A percentile compares a stretch with the other conserved stretches of the same genome.
Evolutionary conservation across 2,888 invertebrate genomes (phyloP).

Genomic region (Epirrhoe tristata): DNA sequence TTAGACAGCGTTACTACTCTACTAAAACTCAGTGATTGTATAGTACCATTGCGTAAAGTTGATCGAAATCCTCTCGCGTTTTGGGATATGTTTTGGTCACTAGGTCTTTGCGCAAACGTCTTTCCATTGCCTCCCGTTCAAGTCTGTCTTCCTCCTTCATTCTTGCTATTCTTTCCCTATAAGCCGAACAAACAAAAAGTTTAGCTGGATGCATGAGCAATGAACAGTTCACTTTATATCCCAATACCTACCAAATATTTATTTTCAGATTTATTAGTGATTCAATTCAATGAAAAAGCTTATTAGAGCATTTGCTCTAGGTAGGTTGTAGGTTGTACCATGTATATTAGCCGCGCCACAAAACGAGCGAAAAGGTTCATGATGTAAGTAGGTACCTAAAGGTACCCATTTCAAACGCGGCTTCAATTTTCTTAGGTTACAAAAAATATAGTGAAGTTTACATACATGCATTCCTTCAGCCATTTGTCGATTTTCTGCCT

Average conservation of each 20-base stretch:
- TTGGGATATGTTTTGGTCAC: conserved; percentile 89
- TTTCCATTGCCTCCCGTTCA: conserved; percentile 82
- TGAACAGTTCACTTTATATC: too few relatives aligned
- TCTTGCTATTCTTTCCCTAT: conserved; percentile 74
- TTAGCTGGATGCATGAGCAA: neutral
- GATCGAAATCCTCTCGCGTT: conserved; percentile 90
- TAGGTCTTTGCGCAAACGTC: conserved; percentile 83
- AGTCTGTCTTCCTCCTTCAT: conserved; percentile 83
- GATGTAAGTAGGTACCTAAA: too few relatives aligned
- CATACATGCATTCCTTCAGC: conserved; percentile 74
- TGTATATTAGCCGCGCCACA: too few relatives aligned
- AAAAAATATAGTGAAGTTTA: conserved; percentile 1
- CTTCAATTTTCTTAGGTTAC: too few relatives aligned
- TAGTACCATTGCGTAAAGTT: conserved; percentile 88
- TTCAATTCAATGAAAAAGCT: too few relatives aligned
- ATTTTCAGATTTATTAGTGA: too few relatives aligned
- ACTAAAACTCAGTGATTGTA: neutral
- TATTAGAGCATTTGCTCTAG: too few relatives aligned
- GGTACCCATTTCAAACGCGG: too few relatives aligned
- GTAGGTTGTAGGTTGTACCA: too few relatives aligned
- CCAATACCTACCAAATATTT: too few relatives aligned
- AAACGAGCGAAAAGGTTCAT: too few relatives aligned
- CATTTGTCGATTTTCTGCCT: conserved; percentile 70
- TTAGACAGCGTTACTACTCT: neutral
- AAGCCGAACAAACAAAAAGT: conserved; percentile 18